These are phyloP conservation scores for Dendrocincla tyrannina DNA, from an alignment of 2,797 vertebrate genomes.

Conservation along the genomic window DNA sequence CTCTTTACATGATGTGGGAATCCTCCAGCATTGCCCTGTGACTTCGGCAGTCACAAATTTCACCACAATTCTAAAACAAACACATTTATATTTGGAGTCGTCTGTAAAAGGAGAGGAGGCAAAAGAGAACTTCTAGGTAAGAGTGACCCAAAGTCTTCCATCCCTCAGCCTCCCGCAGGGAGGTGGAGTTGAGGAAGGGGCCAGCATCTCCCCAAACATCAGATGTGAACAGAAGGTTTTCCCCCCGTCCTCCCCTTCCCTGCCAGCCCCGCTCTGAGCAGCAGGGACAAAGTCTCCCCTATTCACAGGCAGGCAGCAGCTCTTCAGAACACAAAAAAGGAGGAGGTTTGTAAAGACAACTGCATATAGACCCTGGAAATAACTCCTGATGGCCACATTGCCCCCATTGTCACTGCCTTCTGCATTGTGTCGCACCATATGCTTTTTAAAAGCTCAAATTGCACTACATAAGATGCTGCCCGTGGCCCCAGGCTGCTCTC, in stretches of 20 bases:
- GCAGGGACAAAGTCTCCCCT: not conserved
- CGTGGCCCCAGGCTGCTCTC: not conserved
- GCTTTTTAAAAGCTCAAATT: not conserved
- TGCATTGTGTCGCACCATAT: not conserved
- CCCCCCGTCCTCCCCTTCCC: not conserved
- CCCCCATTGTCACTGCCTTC: not conserved
- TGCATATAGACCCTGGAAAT: not conserved
- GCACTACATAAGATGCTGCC: not conserved
- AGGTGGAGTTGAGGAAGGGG: not conserved
- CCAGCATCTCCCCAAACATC: not conserved
- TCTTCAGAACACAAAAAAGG: not conserved
- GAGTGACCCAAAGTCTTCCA: not conserved
- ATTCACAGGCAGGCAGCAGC: not conserved
- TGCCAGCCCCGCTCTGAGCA: not conserved
- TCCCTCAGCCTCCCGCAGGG: not conserved
- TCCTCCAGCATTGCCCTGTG: not conserved
- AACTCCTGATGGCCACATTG: not conserved
- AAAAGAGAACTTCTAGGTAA: not conserved
- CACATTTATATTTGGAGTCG: not conserved
- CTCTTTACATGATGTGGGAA: not conserved
- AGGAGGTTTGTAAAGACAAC: conserved; percentile 8
- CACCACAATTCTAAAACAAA: not conserved
- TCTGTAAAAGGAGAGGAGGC: not conserved
- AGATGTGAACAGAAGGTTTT: not conserved
- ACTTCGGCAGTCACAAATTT: not conserved